These are phyloP conservation scores for Listronotus oregonensis DNA, from an alignment of 1,140 invertebrate species.

Conservation along the genomic window DNA sequence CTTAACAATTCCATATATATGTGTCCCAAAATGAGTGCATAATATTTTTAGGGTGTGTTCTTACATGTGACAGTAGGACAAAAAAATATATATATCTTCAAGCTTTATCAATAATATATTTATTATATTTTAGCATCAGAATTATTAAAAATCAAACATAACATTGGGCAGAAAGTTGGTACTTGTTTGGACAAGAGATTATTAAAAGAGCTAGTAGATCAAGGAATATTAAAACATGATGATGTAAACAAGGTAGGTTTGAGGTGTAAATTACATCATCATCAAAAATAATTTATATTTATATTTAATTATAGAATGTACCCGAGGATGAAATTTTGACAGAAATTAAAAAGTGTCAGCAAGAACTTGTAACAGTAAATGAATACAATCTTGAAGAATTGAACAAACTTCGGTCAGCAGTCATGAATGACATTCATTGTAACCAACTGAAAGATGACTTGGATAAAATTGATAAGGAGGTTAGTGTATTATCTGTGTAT, in stretches of 20 bases:
- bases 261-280: background rate
- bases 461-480: constrained; percentile 70
- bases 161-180: constrained; percentile 59
- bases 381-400: constrained; percentile 72
- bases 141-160: constrained; percentile 54
- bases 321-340: constrained; percentile 82
- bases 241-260: constrained; percentile 61
- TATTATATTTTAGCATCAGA: constrained; percentile 43
- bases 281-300: no score
- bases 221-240: constrained; percentile 78
- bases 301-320: constrained; percentile 19
- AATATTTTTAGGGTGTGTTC: no score
- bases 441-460: constrained; percentile 74
- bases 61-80: no score
- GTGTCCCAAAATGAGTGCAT: no score
- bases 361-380: constrained; percentile 73
- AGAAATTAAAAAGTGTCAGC: constrained; percentile 84
- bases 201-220: constrained; percentile 84
- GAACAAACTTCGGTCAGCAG: constrained; percentile 63
- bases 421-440: constrained; percentile 67
- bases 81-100: no score
- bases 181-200: constrained; percentile 80
- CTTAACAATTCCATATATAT: no score
- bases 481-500: constrained; percentile 49
- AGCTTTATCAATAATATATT: no score